phyloP scores from a whole-genome alignment of 2,888 invertebrate genomes.

The Andrena flavipes region DNA sequence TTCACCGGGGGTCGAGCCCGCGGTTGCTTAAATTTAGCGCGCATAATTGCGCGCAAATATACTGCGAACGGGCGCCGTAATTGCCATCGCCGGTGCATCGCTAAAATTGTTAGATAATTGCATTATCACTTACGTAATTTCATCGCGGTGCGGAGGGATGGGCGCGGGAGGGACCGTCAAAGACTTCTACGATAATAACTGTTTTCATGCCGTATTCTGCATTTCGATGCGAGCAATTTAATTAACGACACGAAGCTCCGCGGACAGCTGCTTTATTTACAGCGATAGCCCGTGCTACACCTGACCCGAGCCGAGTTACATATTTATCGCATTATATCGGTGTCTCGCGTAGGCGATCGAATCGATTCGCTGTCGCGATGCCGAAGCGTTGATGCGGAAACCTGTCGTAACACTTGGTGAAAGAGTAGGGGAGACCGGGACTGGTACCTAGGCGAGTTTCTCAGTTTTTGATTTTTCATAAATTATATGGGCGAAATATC shows the following conservation, averaged over 20 bases:
- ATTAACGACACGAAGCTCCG: slow-evolving; percentile 45
- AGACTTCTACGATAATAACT: slow-evolving; percentile 53
- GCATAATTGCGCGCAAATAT: slow-evolving; percentile 38
- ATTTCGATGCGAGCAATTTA: slow-evolving; percentile 55
- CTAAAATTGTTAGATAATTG: slow-evolving; percentile 58
- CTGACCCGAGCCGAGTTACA: slow-evolving; percentile 27
- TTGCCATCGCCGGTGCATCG: slow-evolving; percentile 35
- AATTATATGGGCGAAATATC: too few species aligned
- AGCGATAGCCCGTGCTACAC: slow-evolving; percentile 50
- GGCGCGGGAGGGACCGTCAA: slow-evolving; percentile 38
- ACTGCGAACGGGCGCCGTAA: slow-evolving; percentile 20
- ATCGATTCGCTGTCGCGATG: slow-evolving; percentile 33
- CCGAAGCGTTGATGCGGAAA: slow-evolving; percentile 15
- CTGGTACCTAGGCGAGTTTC: too few species aligned
- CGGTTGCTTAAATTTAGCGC: slow-evolving; percentile 31
- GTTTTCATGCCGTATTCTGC: slow-evolving; percentile 41
- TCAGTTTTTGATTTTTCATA: too few species aligned
- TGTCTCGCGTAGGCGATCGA: slow-evolving; percentile 7
- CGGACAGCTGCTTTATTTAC: slow-evolving; percentile 55
- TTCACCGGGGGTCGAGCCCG: not conserved
- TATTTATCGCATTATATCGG: slow-evolving; percentile 44
- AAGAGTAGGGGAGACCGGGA: too few species aligned
- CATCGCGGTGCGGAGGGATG: slow-evolving; percentile 5
- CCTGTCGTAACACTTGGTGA: not conserved
- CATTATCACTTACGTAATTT: slow-evolving; percentile 58